Evolutionary conservation across 2,888 invertebrate genomes (phyloP).

Genomic region (Callyntrura sp.): DNA sequence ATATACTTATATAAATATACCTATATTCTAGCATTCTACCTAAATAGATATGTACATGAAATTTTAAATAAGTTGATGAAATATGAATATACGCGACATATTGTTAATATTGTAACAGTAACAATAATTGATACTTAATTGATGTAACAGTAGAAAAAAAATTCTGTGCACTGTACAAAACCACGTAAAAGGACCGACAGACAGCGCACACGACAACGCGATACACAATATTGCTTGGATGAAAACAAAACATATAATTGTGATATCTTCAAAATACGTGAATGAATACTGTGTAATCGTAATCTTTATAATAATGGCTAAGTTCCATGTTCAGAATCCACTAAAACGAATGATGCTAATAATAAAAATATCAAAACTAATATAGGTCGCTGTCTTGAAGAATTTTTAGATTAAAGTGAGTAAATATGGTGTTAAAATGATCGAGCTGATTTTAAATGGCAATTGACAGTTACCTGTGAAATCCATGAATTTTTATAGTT

Average conservation of each 20-base stretch:
- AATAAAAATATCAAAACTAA: neutral
- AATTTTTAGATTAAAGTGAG: neutral
- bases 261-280: slow-evolving; percentile 38
- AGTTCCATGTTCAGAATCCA: neutral
- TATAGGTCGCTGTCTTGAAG: neutral
- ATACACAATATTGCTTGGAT: neutral
- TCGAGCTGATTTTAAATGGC: slow-evolving; percentile 30
- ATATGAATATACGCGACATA: neutral
- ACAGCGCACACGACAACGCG: neutral
- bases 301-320: neutral
- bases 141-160: neutral
- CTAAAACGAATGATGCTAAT: neutral
- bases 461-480: slow-evolving; percentile 36
- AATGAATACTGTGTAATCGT: neutral
- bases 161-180: slow-evolving; percentile 19
- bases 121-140: no score
- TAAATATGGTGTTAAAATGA: neutral
- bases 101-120: no score
- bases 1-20: neutral
- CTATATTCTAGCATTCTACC: neutral
- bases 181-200: neutral
- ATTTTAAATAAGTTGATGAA: neutral
- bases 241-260: slow-evolving; percentile 8
- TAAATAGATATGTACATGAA: neutral
- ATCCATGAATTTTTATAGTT: neutral